Base-by-base conservation (phyloP, 2,113 vertebrate species). In the Thalassoma bifasciatum region DNA sequence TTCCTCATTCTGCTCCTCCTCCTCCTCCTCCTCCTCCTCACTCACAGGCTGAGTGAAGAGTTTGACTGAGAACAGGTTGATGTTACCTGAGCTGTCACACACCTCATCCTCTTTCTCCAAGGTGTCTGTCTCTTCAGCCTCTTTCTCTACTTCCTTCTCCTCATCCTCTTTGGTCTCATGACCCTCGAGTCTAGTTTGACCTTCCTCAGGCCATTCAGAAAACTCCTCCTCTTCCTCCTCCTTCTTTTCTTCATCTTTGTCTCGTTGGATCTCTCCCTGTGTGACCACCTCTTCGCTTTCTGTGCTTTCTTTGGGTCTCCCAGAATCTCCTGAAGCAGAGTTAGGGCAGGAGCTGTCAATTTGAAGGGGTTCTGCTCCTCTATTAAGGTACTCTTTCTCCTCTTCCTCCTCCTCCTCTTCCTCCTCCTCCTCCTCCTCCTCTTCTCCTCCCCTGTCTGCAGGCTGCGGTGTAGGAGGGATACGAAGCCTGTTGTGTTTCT, bases 21-120 rank as follows among this genome's bases (percentile, higher is more conserved):
- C 12, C 12, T 75, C 82, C 2, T 82, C 62, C 16, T 59, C 47
- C 2, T 53, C 46, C 1, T 63, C 66, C 0, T 81, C 16, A 0
- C 4, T 4, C 16, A 4, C 7, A 47, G 23, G 54, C 21, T 75
- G 24, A 1, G 82, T 40, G 0, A 59, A 53, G 0, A 93, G 61
- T 3, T 74, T 90, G 61, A 93, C 76, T 0, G 92, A 88, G 8
- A 90, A 73, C 50, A 93, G 74, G 40, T 92, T 63, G 23, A 93
- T 59, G 16, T 82, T 59, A 2, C 64, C 49, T 5, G 63, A 82
- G 42, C n/a, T 50, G 13, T 80, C 37, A 24, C n/a, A 14, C 19
- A 13, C 49, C 22, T 53, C 9, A 19, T 62, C 34, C 12, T 24
- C 14, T 9, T 34, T 36, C 44, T 30, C 10, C 8, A 10, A 68